Percentiles rank a stretch among this genome's conserved stretches.
These are phyloP conservation scores for Oedothorax gibbosus DNA, from an alignment of 1,140 invertebrate species.

Conservation along the genomic window DNA sequence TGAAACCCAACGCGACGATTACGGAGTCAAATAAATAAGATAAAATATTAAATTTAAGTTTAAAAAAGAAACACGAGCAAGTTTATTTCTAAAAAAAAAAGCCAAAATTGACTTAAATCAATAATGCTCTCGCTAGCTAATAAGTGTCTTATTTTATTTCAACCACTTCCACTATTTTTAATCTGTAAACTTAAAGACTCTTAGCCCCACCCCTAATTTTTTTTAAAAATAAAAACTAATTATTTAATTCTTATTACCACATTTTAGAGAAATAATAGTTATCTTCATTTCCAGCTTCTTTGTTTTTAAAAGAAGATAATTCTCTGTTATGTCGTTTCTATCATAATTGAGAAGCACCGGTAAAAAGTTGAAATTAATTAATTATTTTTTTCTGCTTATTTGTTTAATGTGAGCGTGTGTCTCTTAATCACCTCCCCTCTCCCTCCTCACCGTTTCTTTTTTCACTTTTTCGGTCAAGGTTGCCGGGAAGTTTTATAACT, in stretches of 20 bases:
- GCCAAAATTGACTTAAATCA: no score
- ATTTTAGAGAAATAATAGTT: background rate
- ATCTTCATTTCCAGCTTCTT: constrained; percentile 32
- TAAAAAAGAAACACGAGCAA: no score
- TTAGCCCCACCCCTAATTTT: constrained; percentile 22
- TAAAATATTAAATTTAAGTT: no score
- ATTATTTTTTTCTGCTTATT: constrained; percentile 55
- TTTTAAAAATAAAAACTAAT: no score
- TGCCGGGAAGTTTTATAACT: no score
- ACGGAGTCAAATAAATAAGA: no score
- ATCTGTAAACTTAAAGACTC: background rate
- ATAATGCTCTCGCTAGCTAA: no score
- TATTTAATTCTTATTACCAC: no score
- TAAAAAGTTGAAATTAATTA: constrained; percentile 58
- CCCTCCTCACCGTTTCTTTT: constrained; percentile 14
- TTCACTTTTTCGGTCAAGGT: background rate
- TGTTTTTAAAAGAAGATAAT: constrained; percentile 52
- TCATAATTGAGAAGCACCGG: constrained; percentile 45
- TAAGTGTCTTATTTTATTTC: constrained; percentile 32
- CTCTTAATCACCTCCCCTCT: constrained; percentile 6
- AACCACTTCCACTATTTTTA: constrained; percentile 42
- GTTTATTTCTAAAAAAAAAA: no score
- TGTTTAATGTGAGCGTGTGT: constrained; percentile 41
- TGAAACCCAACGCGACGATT: no score
- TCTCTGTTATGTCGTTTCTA: constrained; percentile 50